Evolutionary conservation across 2,888 invertebrate genomes (phyloP).

Genomic region (Corbicula japonica): DNA sequence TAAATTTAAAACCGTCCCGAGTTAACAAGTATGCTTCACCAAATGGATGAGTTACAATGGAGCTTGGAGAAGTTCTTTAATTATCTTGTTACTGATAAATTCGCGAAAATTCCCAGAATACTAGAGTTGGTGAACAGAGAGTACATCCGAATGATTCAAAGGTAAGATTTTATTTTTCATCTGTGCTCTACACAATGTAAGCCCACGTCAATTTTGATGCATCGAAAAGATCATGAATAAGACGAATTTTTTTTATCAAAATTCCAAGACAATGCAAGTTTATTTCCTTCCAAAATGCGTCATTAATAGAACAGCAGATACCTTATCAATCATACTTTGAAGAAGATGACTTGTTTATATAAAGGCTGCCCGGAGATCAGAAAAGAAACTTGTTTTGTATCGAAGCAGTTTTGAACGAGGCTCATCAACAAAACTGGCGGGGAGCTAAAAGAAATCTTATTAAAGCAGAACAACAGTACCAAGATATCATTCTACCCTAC

Average conservation of each 20-base stretch:
- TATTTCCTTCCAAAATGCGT: no score
- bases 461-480: slow-evolving; percentile 17
- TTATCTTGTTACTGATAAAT: slow-evolving; percentile 20
- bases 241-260: no score
- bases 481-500: slow-evolving; percentile 14
- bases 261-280: no score
- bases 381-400: slow-evolving; percentile 15
- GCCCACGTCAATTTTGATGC: no score
- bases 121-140: slow-evolving; percentile 12
- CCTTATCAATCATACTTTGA: background rate
- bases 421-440: slow-evolving; percentile 15
- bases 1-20: no score
- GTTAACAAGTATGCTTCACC: slow-evolving; percentile 4
- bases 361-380: background rate
- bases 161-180: no score
- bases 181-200: no score
- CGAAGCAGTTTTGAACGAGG: slow-evolving; percentile 21
- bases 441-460: slow-evolving; percentile 11
- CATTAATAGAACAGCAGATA: no score
- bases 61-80: slow-evolving; percentile 9
- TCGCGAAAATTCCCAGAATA: slow-evolving; percentile 9
- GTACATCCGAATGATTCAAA: slow-evolving; percentile 25
- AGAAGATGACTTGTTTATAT: background rate
- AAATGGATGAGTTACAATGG: slow-evolving; percentile 17
- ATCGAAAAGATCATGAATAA: no score